Conservation (phyloP, 2,113 vertebrate species). For the Stigmatopora nigra region DNA sequence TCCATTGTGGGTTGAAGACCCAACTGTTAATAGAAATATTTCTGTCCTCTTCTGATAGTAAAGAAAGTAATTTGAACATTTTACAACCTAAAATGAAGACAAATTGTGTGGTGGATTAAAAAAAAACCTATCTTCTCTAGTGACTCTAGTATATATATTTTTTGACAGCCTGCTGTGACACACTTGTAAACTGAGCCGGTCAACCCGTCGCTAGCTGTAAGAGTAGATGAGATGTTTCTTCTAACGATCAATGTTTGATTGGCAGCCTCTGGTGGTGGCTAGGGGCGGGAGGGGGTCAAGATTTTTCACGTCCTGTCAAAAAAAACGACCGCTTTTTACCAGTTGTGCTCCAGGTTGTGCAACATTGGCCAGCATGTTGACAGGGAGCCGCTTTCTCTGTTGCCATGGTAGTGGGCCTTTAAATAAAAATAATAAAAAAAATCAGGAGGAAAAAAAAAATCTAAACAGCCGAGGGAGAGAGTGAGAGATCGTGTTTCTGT, state of each 20-base stretch:
- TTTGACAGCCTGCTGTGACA: background rate
- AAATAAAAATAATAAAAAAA: conserved; percentile 1
- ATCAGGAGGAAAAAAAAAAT: background rate
- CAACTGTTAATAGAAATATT: background rate
- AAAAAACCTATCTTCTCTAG: background rate
- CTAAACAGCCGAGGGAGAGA: conserved; percentile 41
- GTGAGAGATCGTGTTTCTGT: conserved; percentile 58
- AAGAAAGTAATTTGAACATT: too few species aligned
- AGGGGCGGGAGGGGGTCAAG: background rate
- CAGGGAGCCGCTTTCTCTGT: conserved; percentile 70
- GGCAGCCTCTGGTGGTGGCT: background rate
- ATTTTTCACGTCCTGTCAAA: background rate
- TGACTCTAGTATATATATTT: background rate
- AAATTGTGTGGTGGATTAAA: background rate
- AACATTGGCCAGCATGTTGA: conserved; percentile 52
- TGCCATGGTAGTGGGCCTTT: conserved; percentile 66
- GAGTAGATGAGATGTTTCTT: background rate
- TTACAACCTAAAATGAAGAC: background rate
- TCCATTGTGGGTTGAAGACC: background rate
- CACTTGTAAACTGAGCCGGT: background rate
- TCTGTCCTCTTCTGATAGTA: background rate
- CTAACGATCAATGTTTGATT: conserved; percentile 14
- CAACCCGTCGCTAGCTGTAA: background rate
- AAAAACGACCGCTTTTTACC: conserved; percentile 13
- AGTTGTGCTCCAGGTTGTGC: conserved; percentile 18